A percentile compares a stretch with the other conserved stretches of the same genome.
phyloP scores from a whole-genome alignment of 2,113 vertebrate species.

The Panurus biarmicus region DNA sequence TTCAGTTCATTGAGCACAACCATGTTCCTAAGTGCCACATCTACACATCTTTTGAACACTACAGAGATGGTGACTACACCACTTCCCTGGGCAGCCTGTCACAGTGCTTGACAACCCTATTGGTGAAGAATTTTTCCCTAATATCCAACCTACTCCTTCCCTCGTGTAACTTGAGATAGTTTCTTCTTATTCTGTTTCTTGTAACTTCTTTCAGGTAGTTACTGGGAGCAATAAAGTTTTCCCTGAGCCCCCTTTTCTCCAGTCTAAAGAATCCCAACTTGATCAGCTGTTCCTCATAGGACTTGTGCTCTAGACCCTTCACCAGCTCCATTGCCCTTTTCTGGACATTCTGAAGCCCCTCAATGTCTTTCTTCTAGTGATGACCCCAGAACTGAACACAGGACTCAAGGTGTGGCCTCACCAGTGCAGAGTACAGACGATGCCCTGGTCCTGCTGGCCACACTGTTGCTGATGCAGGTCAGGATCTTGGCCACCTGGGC shows the following conservation, averaged over 20 bases:
- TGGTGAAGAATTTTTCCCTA: not conserved
- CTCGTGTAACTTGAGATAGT: not conserved
- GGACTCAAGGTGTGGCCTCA: accelerated
- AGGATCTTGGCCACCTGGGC: not conserved
- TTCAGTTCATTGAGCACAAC: not conserved
- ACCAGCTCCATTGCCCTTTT: not conserved
- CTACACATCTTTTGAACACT: not conserved
- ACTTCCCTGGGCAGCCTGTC: not conserved
- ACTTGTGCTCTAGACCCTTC: not conserved
- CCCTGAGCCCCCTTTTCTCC: not conserved
- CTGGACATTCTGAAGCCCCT: not conserved
- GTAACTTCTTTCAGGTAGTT: not conserved
- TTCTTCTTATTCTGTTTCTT: not conserved
- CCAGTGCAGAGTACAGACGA: accelerated
- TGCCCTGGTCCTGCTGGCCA: not conserved
- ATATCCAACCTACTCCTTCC: not conserved
- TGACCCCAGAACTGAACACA: not conserved
- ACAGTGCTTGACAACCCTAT: not conserved
- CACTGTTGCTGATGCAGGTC: not conserved
- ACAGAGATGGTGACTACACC: not conserved
- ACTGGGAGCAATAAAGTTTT: not conserved
- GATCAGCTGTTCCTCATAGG: not conserved
- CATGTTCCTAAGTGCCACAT: not conserved
- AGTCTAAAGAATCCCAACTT: not conserved
- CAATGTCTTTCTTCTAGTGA: not conserved